phyloP scores from a whole-genome alignment of 2,113 vertebrate genomes.

The Mustela lutreola region DNA sequence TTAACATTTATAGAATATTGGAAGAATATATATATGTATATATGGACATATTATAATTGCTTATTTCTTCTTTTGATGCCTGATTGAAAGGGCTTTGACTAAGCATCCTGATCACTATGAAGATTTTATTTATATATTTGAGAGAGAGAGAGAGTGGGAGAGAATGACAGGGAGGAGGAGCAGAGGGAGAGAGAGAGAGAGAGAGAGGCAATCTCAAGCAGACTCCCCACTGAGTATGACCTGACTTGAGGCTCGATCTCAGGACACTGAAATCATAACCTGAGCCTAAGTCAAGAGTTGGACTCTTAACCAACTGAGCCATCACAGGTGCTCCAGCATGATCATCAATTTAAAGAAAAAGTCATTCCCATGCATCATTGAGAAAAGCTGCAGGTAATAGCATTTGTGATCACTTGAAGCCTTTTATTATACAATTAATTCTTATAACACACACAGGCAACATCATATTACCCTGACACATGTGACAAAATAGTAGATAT shows the following conservation, averaged over 20 bases:
- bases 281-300: background rate
- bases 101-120: background rate
- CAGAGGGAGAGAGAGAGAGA: background rate
- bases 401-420: background rate
- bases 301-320: background rate
- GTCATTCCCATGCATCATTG: background rate
- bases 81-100: constrained; percentile 16
- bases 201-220: background rate
- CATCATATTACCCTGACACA: background rate
- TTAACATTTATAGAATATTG: background rate
- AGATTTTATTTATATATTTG: background rate
- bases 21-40: background rate
- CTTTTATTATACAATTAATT: constrained; percentile 40
- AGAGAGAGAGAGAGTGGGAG: background rate
- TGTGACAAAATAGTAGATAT: background rate
- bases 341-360: background rate
- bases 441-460: background rate
- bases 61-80: background rate
- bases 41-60: background rate
- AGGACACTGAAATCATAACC: background rate
- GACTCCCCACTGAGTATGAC: background rate
- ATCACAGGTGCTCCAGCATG: background rate
- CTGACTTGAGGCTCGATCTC: background rate
- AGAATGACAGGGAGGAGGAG: background rate
- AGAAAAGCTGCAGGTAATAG: background rate